Conservation (phyloP, 2,797 vertebrate genomes). For the Anniella stebbinsi region DNA sequence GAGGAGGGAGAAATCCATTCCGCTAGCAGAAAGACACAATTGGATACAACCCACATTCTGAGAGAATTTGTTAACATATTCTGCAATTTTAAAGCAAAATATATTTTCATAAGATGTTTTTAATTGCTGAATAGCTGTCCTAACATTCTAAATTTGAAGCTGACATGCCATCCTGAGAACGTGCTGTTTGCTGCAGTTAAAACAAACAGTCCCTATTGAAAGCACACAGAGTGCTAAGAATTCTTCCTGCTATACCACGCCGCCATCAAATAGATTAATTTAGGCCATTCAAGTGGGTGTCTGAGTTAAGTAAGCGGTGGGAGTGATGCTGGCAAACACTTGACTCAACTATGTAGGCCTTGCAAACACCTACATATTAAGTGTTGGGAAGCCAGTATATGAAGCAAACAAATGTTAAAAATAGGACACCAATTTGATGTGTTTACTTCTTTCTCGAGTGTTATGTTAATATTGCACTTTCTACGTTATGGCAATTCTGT, state of each 20-base stretch:
- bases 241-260: slow-evolving; percentile 27
- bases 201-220: slow-evolving; percentile 20
- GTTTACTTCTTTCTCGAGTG: not conserved
- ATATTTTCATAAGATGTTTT: slow-evolving; percentile 1
- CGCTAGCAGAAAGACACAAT: too few relatives aligned
- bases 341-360: slow-evolving; percentile 7
- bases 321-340: slow-evolving; percentile 41
- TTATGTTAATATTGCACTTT: not conserved
- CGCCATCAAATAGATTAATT: slow-evolving; percentile 62
- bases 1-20: too few relatives aligned
- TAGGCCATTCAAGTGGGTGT: slow-evolving; percentile 43
- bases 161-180: slow-evolving; percentile 22
- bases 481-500: slow-evolving; percentile 6
- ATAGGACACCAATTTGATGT: not conserved
- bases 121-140: slow-evolving; percentile 23
- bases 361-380: slow-evolving; percentile 23
- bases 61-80: slow-evolving; percentile 38
- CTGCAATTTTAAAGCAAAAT: slow-evolving; percentile 34
- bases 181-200: slow-evolving; percentile 2
- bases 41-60: too few relatives aligned
- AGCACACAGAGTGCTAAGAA: not conserved
- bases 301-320: slow-evolving; percentile 22
- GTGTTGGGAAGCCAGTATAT: not conserved
- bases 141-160: slow-evolving; percentile 27
- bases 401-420: slow-evolving; percentile 39